Evolutionary conservation across 1,140 invertebrate species (phyloP).

Genomic region (Panagrolaimus sp.): DNA sequence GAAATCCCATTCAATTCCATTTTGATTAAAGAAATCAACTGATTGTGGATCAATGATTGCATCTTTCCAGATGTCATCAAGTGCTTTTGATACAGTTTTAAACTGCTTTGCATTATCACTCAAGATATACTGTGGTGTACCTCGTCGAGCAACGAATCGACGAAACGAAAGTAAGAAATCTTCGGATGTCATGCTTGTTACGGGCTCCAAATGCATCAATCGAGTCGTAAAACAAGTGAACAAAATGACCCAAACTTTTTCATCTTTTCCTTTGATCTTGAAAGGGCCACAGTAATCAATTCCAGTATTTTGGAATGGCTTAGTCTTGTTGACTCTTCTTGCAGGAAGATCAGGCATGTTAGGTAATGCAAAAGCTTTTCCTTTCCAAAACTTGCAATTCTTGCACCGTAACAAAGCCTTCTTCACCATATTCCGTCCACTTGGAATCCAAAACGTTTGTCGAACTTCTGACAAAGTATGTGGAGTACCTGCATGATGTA

Average conservation of each 20-base stretch:
- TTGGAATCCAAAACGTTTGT: conserved; percentile 13
- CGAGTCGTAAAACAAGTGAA: conserved; percentile 17
- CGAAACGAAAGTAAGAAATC: not conserved
- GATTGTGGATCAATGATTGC: not conserved
- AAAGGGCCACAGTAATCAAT: conserved; percentile 11
- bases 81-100: not conserved
- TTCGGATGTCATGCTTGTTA: not conserved
- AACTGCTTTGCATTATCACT: conserved; percentile 14
- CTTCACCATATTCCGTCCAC: conserved; percentile 18
- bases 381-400: not conserved
- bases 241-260: not conserved
- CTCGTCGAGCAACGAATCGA: conserved; percentile 8
- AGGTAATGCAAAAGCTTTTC: not conserved
- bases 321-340: not conserved
- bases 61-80: not conserved
- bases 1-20: conserved; percentile 9
- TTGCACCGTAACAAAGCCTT: not conserved
- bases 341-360: not conserved
- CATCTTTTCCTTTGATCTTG: not conserved
- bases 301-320: conserved; percentile 9
- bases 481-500: conserved; percentile 22
- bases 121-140: not conserved
- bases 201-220: conserved; percentile 7
- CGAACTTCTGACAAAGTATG: conserved; percentile 15
- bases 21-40: not conserved